A percentile compares a stretch with the other conserved stretches of the same genome.
These are phyloP conservation scores for Phrynosoma platyrhinos DNA, from an alignment of 2,113 vertebrate species.

Conservation along the genomic window DNA sequence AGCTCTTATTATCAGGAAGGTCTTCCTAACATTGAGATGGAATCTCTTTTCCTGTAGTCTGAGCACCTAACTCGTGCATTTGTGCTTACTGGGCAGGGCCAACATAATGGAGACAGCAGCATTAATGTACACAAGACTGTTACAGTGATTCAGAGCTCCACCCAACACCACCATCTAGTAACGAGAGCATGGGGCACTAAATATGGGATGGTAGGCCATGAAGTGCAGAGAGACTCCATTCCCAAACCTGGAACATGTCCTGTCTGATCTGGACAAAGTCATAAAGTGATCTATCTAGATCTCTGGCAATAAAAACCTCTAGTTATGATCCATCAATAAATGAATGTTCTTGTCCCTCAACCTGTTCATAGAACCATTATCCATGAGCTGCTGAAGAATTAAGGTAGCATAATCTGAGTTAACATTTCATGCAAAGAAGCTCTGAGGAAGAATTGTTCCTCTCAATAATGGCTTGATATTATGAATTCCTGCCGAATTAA, in stretches of 20 bases:
- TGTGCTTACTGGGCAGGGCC: no score
- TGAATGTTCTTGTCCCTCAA: not conserved
- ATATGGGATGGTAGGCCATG: not conserved
- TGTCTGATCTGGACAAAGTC: not conserved
- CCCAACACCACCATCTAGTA: not conserved
- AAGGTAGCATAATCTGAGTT: not conserved
- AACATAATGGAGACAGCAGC: not conserved
- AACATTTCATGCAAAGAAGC: conserved; percentile 11
- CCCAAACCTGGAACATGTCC: not conserved
- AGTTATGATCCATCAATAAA: not conserved
- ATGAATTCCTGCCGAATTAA: conserved; percentile 28
- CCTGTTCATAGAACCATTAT: not conserved
- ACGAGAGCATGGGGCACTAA: no score
- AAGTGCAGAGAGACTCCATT: no score
- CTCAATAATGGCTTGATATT: conserved; percentile 9
- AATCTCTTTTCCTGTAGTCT: no score
- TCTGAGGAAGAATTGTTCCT: conserved; percentile 1
- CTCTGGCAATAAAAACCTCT: not conserved
- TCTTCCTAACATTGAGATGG: no score
- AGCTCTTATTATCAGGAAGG: no score
- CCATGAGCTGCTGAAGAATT: not conserved
- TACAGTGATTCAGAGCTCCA: not conserved
- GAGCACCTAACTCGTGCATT: no score
- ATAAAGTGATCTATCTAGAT: not conserved
- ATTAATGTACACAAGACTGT: not conserved